Base-by-base conservation (phyloP, 2,888 invertebrate species). In the Allophyes oxyacanthae region DNA sequence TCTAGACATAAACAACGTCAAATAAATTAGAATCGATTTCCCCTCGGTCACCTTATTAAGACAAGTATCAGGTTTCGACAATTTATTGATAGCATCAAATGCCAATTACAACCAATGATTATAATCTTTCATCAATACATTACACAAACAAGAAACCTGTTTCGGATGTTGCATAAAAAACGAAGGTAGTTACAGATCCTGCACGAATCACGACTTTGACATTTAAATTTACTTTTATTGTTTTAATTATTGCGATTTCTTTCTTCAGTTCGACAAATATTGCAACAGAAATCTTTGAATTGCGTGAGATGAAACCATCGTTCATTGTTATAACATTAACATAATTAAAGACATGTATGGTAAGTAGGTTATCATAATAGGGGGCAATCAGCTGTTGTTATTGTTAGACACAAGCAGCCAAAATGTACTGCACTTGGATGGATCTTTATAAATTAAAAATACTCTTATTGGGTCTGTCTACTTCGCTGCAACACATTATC, bases 31-130 rank as follows among this genome's bases (percentile, higher is more conserved):
- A 20, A 9, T 8, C n/a, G 6, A 30, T 48, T n/a, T 42, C 34
- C 32, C 56, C 43, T 26, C 10, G 6, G 49, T 42, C 34, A 30
- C 4, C n/a, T 42, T 15, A 63, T 41, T 41, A 43, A 14, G 6
- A 14, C 4, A 40, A 41, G 30, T 52, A 44, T 42, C 26, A 44
- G 41, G 40, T 57, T 41, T 33, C 36, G 13, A 8, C 15, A 37
- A 36, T 8, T 51, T 40, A 51, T 26, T 6, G 64, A 64, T 70
- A 70, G 30, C 28, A 51, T 66, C 64, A 7, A 69, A 52, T 51
- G 20, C 20, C 43, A 64, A 65, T 49, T 30, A 48, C 30, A 34
- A 14, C 30, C 8, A 41, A 42, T 41, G 43, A 15, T 10, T 2
- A 7, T 33, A 25, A 68, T 54, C 56, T 40, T 25, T 15, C 6